Percentiles rank a stretch among this genome's conserved stretches.
These are phyloP conservation scores for Beroe ovata DNA, from an alignment of 37 sponge, comb jelly and placozoan genomes.

Conservation along the genomic window DNA sequence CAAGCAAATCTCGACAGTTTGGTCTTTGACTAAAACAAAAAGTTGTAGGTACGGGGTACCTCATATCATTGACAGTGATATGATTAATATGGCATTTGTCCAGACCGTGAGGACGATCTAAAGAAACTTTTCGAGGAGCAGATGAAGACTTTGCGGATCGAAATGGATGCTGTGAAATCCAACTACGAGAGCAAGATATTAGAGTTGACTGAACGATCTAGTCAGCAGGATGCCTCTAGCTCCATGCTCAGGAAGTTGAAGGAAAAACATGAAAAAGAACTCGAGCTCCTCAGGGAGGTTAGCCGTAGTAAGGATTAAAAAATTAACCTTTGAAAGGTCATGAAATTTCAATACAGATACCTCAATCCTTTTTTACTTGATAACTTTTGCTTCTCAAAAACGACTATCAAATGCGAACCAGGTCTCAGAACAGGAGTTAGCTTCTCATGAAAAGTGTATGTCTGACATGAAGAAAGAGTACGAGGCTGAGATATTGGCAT, in stretches of 20 bases:
- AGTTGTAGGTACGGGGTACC: too few relatives aligned
- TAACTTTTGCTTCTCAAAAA: neutral
- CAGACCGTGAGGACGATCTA: conserved; percentile 38
- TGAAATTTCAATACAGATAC: too few relatives aligned
- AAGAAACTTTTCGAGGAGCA: conserved; percentile 30
- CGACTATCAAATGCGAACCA: too few relatives aligned
- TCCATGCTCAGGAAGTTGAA: conserved; percentile 14
- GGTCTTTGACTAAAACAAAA: too few relatives aligned
- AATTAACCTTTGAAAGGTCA: too few relatives aligned
- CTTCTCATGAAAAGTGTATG: neutral
- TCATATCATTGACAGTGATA: too few relatives aligned
- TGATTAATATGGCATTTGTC: too few relatives aligned
- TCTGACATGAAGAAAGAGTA: neutral
- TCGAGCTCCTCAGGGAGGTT: conserved; percentile 58
- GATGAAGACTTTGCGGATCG: neutral
- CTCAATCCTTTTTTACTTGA: neutral
- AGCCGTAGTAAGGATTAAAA: too few relatives aligned
- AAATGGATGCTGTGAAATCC: conserved; percentile 20
- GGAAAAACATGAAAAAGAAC: conserved; percentile 60
- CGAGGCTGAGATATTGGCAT: neutral
- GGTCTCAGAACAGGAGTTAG: conserved; percentile 12
- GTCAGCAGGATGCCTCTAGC: conserved; percentile 49
- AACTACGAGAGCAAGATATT: neutral
- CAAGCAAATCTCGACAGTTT: too few relatives aligned
- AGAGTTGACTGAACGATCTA: conserved; percentile 26